These are phyloP conservation scores for Cryptotis parvus DNA, from an alignment of 2,113 vertebrate species.

Conservation along the genomic window DNA sequence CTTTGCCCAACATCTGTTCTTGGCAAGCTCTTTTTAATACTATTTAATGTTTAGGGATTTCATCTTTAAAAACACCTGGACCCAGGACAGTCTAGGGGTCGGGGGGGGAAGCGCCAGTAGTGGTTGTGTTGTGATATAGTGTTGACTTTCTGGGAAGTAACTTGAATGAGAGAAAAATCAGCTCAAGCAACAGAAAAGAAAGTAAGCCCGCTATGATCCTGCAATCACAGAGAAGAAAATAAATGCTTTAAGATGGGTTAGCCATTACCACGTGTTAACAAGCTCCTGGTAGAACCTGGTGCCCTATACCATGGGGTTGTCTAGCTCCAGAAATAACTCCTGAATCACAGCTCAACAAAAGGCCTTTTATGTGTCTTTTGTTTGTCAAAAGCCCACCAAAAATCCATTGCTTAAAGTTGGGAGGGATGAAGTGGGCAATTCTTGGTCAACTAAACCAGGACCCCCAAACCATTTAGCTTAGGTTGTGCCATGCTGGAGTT, in stretches of 20 bases:
- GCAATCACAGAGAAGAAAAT: not conserved
- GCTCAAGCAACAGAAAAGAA: conserved; percentile 4
- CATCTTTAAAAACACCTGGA: not conserved
- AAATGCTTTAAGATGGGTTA: not conserved
- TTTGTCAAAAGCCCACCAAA: conserved; percentile 42
- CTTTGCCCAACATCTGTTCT: conserved; percentile 41
- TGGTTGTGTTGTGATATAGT: not conserved
- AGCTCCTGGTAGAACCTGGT: not conserved
- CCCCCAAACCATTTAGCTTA: no score
- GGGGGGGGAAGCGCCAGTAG: no score
- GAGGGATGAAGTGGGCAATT: no score
- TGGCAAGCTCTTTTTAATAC: conserved; percentile 38
- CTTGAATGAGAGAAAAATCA: conserved; percentile 45
- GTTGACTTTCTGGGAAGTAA: not conserved
- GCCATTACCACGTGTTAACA: not conserved
- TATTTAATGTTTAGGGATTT: conserved; percentile 29
- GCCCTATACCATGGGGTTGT: not conserved
- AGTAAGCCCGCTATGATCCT: not conserved
- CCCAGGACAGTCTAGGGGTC: not conserved
- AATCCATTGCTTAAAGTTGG: not conserved
- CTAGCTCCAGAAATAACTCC: not conserved
- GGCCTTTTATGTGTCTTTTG: no score
- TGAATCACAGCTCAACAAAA: not conserved
- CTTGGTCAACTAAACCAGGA: no score
- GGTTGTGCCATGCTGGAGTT: no score